Base-by-base conservation (phyloP, 1,140 invertebrate genomes). In the Globodera rostochiensis region DNA sequence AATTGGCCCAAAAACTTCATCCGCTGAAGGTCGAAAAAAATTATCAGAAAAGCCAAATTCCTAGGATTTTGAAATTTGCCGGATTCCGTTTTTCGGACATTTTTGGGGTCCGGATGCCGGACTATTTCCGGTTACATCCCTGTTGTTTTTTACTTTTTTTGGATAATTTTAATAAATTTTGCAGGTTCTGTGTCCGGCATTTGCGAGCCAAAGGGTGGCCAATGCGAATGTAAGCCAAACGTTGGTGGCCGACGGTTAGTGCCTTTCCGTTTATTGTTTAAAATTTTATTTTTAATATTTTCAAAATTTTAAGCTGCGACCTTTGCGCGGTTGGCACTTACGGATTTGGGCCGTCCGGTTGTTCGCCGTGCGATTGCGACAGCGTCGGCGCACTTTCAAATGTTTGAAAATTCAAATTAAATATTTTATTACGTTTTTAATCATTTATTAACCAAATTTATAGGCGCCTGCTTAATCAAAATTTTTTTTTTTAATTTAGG, bases 301-400 rank as follows among this genome's bases (percentile, higher is more conserved):
- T n/a, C n/a, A n/a, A 7, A 79, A 19, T 67, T 50, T 73, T 11
- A 60, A 92, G 93, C 80, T 99, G 97, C 91, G 95, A 98, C 88
- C 92, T 93, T 80, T 99, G 97, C 92, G 95, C 95, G 11, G 95
- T 96, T 7, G 96, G 95, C 80, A 97, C 95, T 6, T 98, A 94
- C 90, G 95, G 95, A 53, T 98, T 99, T 90, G 95, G 95, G 9
- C 95, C 96, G 7, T 93, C 95, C 89, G 97, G 97, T 45, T 98
- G 97, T 88, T 92, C 92, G 87, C 93, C 95, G 21, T 99, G 98
- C 90, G 96, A 98, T 87, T 99, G 98, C 90, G 95, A 98, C 88
- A 94, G 94, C 75, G 94, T 96, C 85, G 97, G 97, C 74, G 94
- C 97, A 15, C 91, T 96, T 80, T 95, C 98, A 88, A 98, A 98